Percentiles rank a stretch among this genome's conserved stretches.
Evolutionary conservation across 2,888 invertebrate species (phyloP).

Genomic region (Aquatica leii): DNA sequence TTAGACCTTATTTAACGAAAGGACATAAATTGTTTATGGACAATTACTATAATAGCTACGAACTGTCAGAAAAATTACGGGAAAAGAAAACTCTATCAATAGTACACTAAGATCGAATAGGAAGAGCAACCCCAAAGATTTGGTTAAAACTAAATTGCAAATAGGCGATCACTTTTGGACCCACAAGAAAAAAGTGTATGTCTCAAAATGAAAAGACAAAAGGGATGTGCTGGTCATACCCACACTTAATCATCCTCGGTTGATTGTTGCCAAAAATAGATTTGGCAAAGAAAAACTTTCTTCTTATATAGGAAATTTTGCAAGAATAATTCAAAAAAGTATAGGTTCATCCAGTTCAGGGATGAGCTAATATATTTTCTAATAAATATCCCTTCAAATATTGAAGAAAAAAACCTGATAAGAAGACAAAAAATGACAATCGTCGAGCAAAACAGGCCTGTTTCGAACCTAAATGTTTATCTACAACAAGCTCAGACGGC

Average conservation of each 20-base stretch:
- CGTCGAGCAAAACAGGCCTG: neutral
- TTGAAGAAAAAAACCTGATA: neutral
- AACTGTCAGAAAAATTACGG: neutral
- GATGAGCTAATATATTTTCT: too few relatives aligned
- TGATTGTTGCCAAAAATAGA: neutral
- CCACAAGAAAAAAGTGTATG: neutral
- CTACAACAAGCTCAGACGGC: too few relatives aligned
- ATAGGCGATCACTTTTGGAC: neutral
- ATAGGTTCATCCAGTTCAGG: too few relatives aligned
- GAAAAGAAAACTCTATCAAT: neutral
- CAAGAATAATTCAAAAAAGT: neutral
- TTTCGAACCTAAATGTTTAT: neutral
- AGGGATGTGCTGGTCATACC: neutral
- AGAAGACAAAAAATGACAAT: neutral
- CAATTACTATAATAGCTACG: neutral
- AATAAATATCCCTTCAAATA: neutral
- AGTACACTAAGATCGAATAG: too few relatives aligned
- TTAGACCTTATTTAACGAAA: neutral
- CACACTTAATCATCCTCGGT: neutral
- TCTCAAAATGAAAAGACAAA: too few relatives aligned
- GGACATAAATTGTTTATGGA: neutral
- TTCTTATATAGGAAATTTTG: neutral
- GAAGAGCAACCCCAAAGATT: neutral
- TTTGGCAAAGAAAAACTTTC: neutral
- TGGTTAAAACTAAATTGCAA: neutral